Base-by-base conservation (phyloP, 2,113 vertebrate genomes). In the Salvelinus sp. region DNA sequence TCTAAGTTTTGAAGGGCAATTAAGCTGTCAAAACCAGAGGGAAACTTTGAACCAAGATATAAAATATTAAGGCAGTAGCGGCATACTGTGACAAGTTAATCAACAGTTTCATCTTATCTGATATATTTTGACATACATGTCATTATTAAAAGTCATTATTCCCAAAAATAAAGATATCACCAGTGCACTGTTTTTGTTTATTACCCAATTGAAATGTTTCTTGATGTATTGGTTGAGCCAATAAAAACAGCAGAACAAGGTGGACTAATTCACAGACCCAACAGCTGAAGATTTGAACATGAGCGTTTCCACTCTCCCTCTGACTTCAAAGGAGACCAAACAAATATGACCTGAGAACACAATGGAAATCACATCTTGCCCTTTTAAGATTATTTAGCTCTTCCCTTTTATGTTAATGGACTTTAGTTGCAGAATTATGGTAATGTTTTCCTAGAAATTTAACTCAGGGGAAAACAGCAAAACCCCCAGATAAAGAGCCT, bases 401-500 rank as follows among this genome's bases (percentile, higher is more conserved):
- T 85, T 83, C 75, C 77, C 76, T 73, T 82, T 83, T 76, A 70
- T 71, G 75, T 73, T 82, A 82, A 81, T 85, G 79, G 66, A 83
- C 76, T 83, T 84, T 83, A 67, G 83, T 87, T 82, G 74, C 73
- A 80, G 79, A 88, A 83, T 86, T 88, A 87, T 88, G 86, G 80
- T 89, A 87, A 88, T 85, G 82, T 83, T 83, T 90, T 90, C 88
- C 77, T 80, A 80, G 86, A 89, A 88, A 83, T 83, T 77, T 75
- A 75, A 73, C 84, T 6, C 77, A 25, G 76, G 64, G 73, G 75
- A 78, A 78, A 74, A 62, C 77, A 74, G 77, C 70, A 78, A 73
- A 80, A 76, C 82, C 79, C 77, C 76, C 70, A 83, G 88, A 90
- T 89, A 83, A 84, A 85, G 76, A 82, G 79, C n/a, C n/a, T n/a